Evolutionary conservation across 2,113 vertebrate species (phyloP), one percentile per base, ranked within the genome.

Genomic region (Equus quagga): DNA sequence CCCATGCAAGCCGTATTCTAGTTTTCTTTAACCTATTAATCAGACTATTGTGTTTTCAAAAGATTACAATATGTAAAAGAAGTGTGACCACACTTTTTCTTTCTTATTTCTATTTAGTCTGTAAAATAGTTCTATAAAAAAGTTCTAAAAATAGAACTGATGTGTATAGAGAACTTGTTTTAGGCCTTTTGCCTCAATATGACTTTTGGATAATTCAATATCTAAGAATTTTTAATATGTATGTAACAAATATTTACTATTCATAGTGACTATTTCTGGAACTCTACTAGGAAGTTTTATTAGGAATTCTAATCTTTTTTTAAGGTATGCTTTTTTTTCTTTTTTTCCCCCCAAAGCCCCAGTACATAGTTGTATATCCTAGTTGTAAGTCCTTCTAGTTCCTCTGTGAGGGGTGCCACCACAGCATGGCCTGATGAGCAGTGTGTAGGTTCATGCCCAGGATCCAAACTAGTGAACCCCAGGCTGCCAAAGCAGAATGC

Each of bases 1-100:
- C 54, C 41, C 3, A 36, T 76, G 12, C 10, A 93, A 82, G 18
- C 56, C 41, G 24, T 64, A 67, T 84, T 90, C 9, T 78, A 51
- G 44, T 83, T 89, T 93, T 65, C 46, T 60, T 89, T 8, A 96
- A 79, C n/a, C 13, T 75, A 79, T 82, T 84, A 44, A 49, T 83
- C 33, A 96, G n/a, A 76, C 76, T 84, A 8, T 10, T 75, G 1
- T 75, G 18, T 62, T 83, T 84, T 89, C 18, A 60, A 58, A 73
- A 54, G 5, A 31, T 78, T 46, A 49, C 24, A 44, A 31, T 69
- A 60, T 72, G 12, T 54, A 56, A 92, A 62, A 81, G 23, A 96
- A 70, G 17, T 80, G 31, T 81, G 26, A 73, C 26, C 51, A 69
- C 23, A 33, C 33, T 33, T 79, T 67, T 91, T 84, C 70, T 73